Evolutionary conservation across 2,888 invertebrate genomes (phyloP), one percentile per base, ranked within the genome.

Genomic region (Cetonia aurata): DNA sequence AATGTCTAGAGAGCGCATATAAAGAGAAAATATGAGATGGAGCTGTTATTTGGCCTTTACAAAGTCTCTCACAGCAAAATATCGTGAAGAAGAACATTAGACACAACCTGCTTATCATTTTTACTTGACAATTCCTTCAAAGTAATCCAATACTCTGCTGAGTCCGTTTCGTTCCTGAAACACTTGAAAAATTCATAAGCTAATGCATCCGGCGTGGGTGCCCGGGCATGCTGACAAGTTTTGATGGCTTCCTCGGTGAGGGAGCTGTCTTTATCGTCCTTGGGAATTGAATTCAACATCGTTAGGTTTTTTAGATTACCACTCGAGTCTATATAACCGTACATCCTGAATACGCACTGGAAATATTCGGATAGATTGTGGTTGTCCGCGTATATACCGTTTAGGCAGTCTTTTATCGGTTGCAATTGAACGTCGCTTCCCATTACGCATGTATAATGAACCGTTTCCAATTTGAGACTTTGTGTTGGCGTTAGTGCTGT

Each of bases 141-240:
- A 9, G 60, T 52, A 6, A 42, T 31, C 69, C 69, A 69, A 37
- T 69, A 69, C n/a, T 37, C 56, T 37, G 56, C 69, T 6, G 44
- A 8, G 13, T 59, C 50, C 3, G 69, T 69, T 31, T 17, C 50
- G 19, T 57, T 31, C 13, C 69, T 59, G 25, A 69, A 69, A 13
- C 69, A 69, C 33, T 69, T 59, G 52, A 69, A 69, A 57, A 69
- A 69, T 52, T 60, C 69, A 59, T 69, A 69, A 52, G 69, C 69
- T 15, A 41, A 42, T 41, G 57, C 25, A 15, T 25, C 19, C 52
- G 19, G 48, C 10, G 69, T 41, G 13, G 60, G 69, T 17, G 48
- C 19, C 41, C 37, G n/a, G n/a, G 41, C 52, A n/a, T 69, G 15
- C 50, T 57, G 50, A 52, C 69, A 69, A n/a, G 37, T 57, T 19